These are phyloP conservation scores for Pseudochromis fuscus DNA, from an alignment of 2,797 vertebrate genomes.

Conservation along the genomic window DNA sequence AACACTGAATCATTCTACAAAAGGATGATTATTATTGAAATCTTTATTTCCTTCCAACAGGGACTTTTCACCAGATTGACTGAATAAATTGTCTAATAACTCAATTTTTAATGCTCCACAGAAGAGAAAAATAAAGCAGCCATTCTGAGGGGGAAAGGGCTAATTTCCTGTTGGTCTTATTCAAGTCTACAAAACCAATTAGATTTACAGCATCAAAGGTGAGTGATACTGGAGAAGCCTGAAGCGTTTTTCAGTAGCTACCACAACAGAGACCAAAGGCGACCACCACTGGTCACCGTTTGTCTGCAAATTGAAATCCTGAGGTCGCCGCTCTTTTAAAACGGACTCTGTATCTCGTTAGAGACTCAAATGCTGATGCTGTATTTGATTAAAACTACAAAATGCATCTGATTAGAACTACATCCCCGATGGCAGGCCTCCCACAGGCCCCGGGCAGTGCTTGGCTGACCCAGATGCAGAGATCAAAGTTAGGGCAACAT, in stretches of 20 bases:
- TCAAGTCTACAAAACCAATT: slow-evolving; percentile 63
- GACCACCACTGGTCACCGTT: slow-evolving; percentile 57
- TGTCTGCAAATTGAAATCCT: slow-evolving; percentile 50
- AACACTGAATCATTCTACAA: not conserved
- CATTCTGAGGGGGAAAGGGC: slow-evolving; percentile 22
- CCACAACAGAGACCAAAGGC: slow-evolving; percentile 55
- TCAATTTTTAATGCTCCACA: slow-evolving; percentile 33
- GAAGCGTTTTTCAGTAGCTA: slow-evolving; percentile 66
- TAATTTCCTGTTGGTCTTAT: slow-evolving; percentile 57
- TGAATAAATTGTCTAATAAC: slow-evolving; percentile 46
- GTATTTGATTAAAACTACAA: slow-evolving; percentile 78
- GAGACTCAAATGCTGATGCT: slow-evolving; percentile 63
- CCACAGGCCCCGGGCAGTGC: slow-evolving; percentile 56
- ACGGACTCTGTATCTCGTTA: slow-evolving; percentile 72
- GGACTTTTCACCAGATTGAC: slow-evolving; percentile 32
- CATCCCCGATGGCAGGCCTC: slow-evolving; percentile 67
- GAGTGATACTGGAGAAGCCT: slow-evolving; percentile 58
- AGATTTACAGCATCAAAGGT: slow-evolving; percentile 76
- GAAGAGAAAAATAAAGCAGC: slow-evolving; percentile 21
- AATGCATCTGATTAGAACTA: slow-evolving; percentile 78
- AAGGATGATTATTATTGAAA: slow-evolving; percentile 15
- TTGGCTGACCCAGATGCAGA: slow-evolving; percentile 60
- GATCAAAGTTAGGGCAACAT: slow-evolving; percentile 71
- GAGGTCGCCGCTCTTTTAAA: slow-evolving; percentile 62
- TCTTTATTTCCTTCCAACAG: not conserved